Conservation (phyloP, 2,888 invertebrate species). For the Conomelus anceps region DNA sequence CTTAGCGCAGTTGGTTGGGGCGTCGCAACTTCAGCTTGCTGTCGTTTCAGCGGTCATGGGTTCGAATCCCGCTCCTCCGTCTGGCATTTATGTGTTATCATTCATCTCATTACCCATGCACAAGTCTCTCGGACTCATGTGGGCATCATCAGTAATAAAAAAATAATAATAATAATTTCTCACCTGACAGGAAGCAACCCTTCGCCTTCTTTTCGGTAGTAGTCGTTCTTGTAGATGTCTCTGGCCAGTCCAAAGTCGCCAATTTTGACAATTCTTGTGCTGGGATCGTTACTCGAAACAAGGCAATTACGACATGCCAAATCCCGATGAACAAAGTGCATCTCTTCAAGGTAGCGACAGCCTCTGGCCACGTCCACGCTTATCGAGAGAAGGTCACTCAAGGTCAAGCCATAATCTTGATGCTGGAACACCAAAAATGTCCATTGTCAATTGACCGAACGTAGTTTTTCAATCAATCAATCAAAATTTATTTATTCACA, state of each 20-base stretch:
- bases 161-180: conserved; percentile 5
- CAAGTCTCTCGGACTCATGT: too few relatives aligned
- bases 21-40: too few relatives aligned
- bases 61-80: too few relatives aligned
- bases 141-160: too few relatives aligned
- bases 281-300: conserved; percentile 64
- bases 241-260: conserved; percentile 96
- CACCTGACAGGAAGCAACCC: conserved; percentile 81
- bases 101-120: too few relatives aligned
- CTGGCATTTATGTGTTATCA: too few relatives aligned
- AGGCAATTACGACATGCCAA: conserved; percentile 93
- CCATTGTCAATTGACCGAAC: too few relatives aligned
- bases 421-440: conserved; percentile 20
- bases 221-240: conserved; percentile 95
- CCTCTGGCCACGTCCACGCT: conserved; percentile 94
- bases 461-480: too few relatives aligned
- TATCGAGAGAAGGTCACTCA: conserved; percentile 83
- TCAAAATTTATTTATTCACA: too few relatives aligned
- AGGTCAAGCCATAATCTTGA: conserved; percentile 47
- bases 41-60: too few relatives aligned
- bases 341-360: conserved; percentile 90
- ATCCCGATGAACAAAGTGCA: conserved; percentile 96
- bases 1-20: too few relatives aligned
- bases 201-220: conserved; percentile 90
- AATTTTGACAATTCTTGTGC: conserved; percentile 80